Evolutionary conservation across 2,797 vertebrate species (phyloP), one percentile per base, ranked within the genome.

Genomic region (Coregonus ussuriensis): DNA sequence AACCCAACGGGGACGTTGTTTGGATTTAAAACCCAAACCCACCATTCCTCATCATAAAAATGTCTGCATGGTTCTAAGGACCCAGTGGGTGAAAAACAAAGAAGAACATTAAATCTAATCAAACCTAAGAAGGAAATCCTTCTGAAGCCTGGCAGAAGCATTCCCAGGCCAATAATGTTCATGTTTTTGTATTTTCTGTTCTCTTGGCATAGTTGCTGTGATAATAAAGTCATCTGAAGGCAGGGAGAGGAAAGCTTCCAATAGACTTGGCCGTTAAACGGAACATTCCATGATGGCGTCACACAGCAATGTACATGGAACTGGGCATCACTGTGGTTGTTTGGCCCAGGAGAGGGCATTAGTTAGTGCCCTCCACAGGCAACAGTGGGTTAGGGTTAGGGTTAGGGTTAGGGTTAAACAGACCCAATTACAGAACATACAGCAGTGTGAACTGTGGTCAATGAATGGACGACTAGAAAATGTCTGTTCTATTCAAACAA

Each of bases 41-140:
- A 16, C 29, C 29, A 6, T 31, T 29, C 25, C 9, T 47, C 68
- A 4, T 33, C 53, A 62, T 62, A 25, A 62, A 62, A 62, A 11
- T 9, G 18, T 9, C n/a, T 21, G n/a, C 7, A 21, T 62, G 56
- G n/a, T 21, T 6, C 56, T 21, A 11, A 37, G 52, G 54, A 66
- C 77, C 74, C 78, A 75, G 29, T 66, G 63, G 29, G 63, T 29
- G 29, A 15, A 31, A 31, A 66, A 66, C 63, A 15, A 62, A 25
- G 56, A n/a, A 25, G n/a, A 25, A 21, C n/a, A 15, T 62, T 62
- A 11, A 6, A 62, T 62, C 11, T 67, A 47, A 76, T 71, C 76
- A 7, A 75, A 81, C 87, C 82, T 76, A 87, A 88, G 79, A 89
- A 82, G 88, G 85, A 86, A 78, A 76, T 86, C 67, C 53, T 83